phyloP scores from a whole-genome alignment of 1,140 invertebrate species.

The Drosophila subpulchrella region DNA sequence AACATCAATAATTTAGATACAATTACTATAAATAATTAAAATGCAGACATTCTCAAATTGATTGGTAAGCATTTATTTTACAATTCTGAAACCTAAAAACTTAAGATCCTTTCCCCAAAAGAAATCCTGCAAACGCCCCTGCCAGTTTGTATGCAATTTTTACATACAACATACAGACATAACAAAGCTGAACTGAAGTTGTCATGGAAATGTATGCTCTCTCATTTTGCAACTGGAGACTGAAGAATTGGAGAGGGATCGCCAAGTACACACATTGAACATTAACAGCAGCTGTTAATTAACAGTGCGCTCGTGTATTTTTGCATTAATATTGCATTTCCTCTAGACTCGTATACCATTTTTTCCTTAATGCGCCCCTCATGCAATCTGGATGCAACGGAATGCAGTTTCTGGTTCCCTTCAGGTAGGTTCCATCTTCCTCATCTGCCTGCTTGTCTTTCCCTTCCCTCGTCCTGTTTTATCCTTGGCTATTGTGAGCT shows the following conservation, averaged over 20 bases:
- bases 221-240: not conserved
- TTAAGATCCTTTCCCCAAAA: not conserved
- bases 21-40: too few relatives aligned
- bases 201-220: not conserved
- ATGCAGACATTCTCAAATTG: too few relatives aligned
- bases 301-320: not conserved
- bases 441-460: slow-evolving; percentile 18
- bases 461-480: slow-evolving; percentile 13
- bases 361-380: not conserved
- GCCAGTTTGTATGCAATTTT: not conserved
- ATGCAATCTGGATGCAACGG: slow-evolving; percentile 21
- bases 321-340: slow-evolving; percentile 1
- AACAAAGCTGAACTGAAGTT: slow-evolving; percentile 12
- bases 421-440: slow-evolving; percentile 20
- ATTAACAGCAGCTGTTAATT: slow-evolving; percentile 22
- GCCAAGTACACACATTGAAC: not conserved
- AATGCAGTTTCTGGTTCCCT: slow-evolving; percentile 24
- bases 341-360: not conserved
- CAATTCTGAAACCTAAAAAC: not conserved
- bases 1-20: too few relatives aligned
- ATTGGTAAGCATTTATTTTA: too few relatives aligned
- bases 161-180: not conserved
- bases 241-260: slow-evolving; percentile 13
- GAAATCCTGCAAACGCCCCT: not conserved
- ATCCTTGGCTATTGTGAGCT: slow-evolving; percentile 41